phyloP scores from a whole-genome alignment of 2,113 vertebrate genomes.

The Poeciliopsis prolifica region DNA sequence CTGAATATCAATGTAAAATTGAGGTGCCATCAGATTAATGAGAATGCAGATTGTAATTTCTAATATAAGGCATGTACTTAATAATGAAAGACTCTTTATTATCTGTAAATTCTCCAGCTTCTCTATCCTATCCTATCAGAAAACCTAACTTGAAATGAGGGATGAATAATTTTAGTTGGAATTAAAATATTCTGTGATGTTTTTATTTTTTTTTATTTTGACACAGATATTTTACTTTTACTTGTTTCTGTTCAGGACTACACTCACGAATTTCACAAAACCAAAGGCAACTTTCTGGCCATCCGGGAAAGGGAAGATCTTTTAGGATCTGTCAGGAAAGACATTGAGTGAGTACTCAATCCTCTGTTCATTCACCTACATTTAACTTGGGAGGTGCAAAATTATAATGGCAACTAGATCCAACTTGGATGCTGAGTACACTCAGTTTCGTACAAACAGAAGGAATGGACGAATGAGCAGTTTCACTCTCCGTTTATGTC shows the following conservation, averaged over 20 bases:
- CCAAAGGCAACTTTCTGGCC: constrained; percentile 95
- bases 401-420: neutral
- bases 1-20: too few relatives aligned
- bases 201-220: too few relatives aligned
- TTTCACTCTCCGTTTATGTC: too few relatives aligned
- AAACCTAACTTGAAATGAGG: neutral
- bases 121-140: neutral
- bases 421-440: too few relatives aligned
- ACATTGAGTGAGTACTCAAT: constrained; percentile 91
- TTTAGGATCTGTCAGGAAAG: constrained; percentile 94
- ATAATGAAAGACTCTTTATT: too few relatives aligned
- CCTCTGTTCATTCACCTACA: neutral
- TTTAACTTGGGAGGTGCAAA: neutral
- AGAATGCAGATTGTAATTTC: too few relatives aligned
- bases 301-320: constrained; percentile 96
- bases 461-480: too few relatives aligned
- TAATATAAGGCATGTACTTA: too few relatives aligned
- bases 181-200: neutral
- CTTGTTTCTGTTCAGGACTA: constrained; percentile 86
- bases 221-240: too few relatives aligned
- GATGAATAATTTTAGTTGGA: neutral
- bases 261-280: constrained; percentile 98
- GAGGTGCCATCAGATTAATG: too few relatives aligned
- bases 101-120: neutral
- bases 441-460: too few relatives aligned